A percentile compares a stretch with the other conserved stretches of the same genome.
Evolutionary conservation across 1,140 invertebrate genomes (phyloP).

Genomic region (Anastrepha obliqua): DNA sequence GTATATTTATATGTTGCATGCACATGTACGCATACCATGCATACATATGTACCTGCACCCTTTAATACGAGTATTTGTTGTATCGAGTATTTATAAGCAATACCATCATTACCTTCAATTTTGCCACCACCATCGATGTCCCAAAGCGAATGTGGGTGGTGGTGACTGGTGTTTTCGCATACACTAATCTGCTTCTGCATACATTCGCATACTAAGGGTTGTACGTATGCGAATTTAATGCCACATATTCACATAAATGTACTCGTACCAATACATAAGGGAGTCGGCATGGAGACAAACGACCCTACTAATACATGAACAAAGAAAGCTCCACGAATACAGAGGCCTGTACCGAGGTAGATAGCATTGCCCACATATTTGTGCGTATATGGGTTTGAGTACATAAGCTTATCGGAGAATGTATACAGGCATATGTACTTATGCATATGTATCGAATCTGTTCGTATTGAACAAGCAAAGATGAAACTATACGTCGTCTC

Average conservation of each 20-base stretch:
- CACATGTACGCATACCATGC: not conserved
- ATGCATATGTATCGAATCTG: conserved; percentile 15
- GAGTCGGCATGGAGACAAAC: not conserved
- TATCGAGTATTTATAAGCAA: conserved; percentile 52
- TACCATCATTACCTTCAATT: conserved; percentile 44
- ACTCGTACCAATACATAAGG: not conserved
- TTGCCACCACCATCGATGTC: conserved; percentile 18
- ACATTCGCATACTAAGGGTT: conserved; percentile 12
- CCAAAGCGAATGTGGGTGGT: conserved; percentile 29
- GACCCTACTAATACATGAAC: not conserved
- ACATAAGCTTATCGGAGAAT: conserved; percentile 34
- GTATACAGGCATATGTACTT: not conserved
- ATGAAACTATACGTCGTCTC: not conserved
- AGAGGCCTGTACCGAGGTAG: not conserved
- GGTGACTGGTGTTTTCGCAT: conserved; percentile 22
- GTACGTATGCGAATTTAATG: not conserved
- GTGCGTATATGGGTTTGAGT: not conserved
- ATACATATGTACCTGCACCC: not conserved
- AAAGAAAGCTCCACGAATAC: not conserved
- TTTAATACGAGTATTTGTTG: conserved; percentile 36
- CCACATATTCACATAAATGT: not conserved
- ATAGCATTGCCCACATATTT: not conserved
- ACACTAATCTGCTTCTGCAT: not conserved
- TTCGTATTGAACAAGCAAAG: conserved; percentile 20
- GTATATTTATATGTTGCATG: not conserved